Evolutionary conservation across 2,888 invertebrate species (phyloP), one percentile per base, ranked within the genome.

Genomic region (Drosophila affinis): DNA sequence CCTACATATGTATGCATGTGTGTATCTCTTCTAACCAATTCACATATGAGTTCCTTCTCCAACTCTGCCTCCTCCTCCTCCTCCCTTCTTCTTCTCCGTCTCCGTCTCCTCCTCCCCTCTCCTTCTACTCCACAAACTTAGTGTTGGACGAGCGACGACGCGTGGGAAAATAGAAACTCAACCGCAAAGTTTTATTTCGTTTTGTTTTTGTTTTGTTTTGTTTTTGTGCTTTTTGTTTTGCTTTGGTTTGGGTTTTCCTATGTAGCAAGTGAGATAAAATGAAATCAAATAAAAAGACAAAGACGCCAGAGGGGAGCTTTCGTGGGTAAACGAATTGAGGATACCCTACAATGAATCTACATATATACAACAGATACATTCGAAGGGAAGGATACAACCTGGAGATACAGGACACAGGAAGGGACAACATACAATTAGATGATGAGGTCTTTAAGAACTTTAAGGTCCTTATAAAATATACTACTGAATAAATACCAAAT

Each of bases 141-240:
- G 29, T 29, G 29, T 29, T 29, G 29, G 9, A 9, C 32, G 3
- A 10, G 34, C 34, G 12, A 34, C 34, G 34, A 44, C 72, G 62
- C 69, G 69, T 70, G 69, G 69, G 65, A 65, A 65, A 65, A 65
- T 65, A 65, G 32, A 67, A 65, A 67, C 65, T 67, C 55, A 65
- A 65, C 65, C 65, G 56, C 65, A 65, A 55, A 65, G 29, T 56
- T 45, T 48, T 34, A 56, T 39, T 67, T 56, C 56, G 68, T 56
- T 56, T 65, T 67, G 24, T 64, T 65, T 48, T 24, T 27, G 27
- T 29, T 29, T 29, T 29, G 29, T 34, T 12, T 34, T 10, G 4
- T 3, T 5, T 10, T 32, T 32, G 4, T 24, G 24, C 24, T 5
- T 24, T 24, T 34, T 34, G 34, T 3, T 34, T 34, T 39, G 39